These are phyloP conservation scores for Lethrus apterus DNA, from an alignment of 1,140 invertebrate genomes.

Conservation along the genomic window DNA sequence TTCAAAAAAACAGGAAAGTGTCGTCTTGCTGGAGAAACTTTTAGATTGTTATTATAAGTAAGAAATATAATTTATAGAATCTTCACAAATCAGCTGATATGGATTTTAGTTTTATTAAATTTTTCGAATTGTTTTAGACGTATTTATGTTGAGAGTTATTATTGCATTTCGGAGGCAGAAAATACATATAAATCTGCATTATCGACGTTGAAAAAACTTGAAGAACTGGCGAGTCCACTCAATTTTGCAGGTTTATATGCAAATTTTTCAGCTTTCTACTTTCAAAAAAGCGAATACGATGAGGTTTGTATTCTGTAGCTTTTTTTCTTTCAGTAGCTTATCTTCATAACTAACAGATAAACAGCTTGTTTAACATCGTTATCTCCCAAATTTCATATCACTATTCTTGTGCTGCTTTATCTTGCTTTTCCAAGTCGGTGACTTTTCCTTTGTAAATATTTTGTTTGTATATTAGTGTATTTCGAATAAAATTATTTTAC, in stretches of 20 bases:
- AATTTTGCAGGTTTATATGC: slow-evolving; percentile 66
- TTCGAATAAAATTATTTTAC: no score
- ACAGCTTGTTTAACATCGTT: no score
- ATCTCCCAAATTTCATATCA: no score
- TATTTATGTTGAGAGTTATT: slow-evolving; percentile 12
- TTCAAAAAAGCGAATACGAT: slow-evolving; percentile 75
- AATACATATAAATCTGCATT: slow-evolving; percentile 49
- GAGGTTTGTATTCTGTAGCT: slow-evolving; percentile 49
- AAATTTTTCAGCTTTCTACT: slow-evolving; percentile 72
- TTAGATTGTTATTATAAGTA: slow-evolving; percentile 71
- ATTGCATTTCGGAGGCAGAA: slow-evolving; percentile 21
- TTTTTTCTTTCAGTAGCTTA: slow-evolving; percentile 19
- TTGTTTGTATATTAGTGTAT: no score
- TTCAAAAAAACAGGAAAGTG: slow-evolving; percentile 40
- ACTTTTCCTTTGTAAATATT: no score
- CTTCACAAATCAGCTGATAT: slow-evolving; percentile 15
- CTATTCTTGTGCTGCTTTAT: no score
- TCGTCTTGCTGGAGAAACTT: slow-evolving; percentile 41
- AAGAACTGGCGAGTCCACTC: slow-evolving; percentile 40
- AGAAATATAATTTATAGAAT: slow-evolving; percentile 20
- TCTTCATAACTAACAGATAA: no score
- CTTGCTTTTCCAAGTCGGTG: no score
- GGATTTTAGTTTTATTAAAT: not conserved
- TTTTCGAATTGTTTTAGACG: slow-evolving; percentile 1
- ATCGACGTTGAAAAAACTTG: slow-evolving; percentile 40